phyloP scores from a whole-genome alignment of 2,113 vertebrate species.

The Mastomys natalensis region DNA sequence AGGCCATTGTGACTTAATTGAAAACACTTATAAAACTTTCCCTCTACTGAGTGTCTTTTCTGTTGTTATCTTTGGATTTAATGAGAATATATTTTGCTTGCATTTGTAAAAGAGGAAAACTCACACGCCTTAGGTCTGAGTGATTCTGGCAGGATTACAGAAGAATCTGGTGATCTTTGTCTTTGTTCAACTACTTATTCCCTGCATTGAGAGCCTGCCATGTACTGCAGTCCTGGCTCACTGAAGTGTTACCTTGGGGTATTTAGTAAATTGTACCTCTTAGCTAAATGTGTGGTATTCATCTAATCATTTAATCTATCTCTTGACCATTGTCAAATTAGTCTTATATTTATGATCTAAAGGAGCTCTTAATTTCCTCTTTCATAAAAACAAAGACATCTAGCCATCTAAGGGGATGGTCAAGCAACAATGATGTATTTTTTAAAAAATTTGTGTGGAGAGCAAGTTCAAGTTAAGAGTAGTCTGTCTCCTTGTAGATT shows the following conservation, averaged over 20 bases:
- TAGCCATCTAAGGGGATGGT: background rate
- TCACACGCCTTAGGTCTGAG: background rate
- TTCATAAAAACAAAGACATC: background rate
- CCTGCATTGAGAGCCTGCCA: background rate
- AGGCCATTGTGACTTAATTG: slow-evolving; percentile 45
- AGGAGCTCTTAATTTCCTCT: background rate
- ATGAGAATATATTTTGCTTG: background rate
- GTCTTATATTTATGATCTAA: background rate
- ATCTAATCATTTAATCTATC: background rate
- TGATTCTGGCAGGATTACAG: background rate
- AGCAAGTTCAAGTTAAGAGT: background rate
- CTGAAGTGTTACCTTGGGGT: background rate
- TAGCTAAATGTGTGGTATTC: background rate
- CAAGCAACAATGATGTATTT: background rate
- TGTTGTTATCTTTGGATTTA: slow-evolving; percentile 56
- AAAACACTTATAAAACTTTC: slow-evolving; percentile 10
- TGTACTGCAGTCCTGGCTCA: background rate
- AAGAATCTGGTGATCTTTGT: background rate
- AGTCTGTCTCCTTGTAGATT: background rate
- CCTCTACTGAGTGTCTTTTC: background rate
- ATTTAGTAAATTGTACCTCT: background rate
- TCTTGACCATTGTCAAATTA: background rate
- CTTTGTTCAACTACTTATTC: background rate
- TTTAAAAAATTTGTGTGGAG: background rate
- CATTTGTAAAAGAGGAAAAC: background rate